phyloP scores from a whole-genome alignment of 2,113 vertebrate genomes.

The Thalassoma bifasciatum region DNA sequence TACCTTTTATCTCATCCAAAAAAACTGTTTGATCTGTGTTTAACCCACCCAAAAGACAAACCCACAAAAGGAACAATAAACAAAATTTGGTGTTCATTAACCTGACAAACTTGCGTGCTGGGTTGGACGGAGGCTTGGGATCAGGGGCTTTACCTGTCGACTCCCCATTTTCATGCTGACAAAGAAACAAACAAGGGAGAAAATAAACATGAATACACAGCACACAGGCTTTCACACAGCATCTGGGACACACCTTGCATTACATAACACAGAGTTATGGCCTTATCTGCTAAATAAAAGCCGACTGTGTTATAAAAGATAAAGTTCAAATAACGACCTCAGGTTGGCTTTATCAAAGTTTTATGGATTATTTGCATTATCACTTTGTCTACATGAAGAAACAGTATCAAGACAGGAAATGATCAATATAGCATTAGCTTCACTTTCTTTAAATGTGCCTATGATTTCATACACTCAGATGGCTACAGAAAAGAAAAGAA shows the following conservation, averaged over 20 bases:
- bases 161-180: constrained; percentile 63
- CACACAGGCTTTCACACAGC: constrained; percentile 22
- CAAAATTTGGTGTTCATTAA: constrained; percentile 34
- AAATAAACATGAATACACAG: constrained; percentile 15
- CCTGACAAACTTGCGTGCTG: constrained; percentile 82
- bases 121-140: constrained; percentile 31
- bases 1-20: constrained; percentile 21
- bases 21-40: constrained; percentile 4
- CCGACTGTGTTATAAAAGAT: constrained; percentile 50
- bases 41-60: background rate
- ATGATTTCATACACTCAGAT: background rate
- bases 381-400: constrained; percentile 23
- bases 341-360: constrained; percentile 52
- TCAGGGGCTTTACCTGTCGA: constrained; percentile 36
- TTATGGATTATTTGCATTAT: constrained; percentile 59
- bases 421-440: background rate
- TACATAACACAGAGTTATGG: constrained; percentile 50
- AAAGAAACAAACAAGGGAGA: constrained; percentile 46
- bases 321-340: constrained; percentile 47
- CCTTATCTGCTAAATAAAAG: constrained; percentile 15
- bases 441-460: background rate
- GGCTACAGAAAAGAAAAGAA: background rate
- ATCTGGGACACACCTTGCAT: constrained; percentile 54
- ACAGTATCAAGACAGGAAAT: background rate
- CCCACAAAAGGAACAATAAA: background rate